These are phyloP conservation scores for Zaprionus tsacasi DNA, from an alignment of 1,140 invertebrate genomes.

Conservation along the genomic window DNA sequence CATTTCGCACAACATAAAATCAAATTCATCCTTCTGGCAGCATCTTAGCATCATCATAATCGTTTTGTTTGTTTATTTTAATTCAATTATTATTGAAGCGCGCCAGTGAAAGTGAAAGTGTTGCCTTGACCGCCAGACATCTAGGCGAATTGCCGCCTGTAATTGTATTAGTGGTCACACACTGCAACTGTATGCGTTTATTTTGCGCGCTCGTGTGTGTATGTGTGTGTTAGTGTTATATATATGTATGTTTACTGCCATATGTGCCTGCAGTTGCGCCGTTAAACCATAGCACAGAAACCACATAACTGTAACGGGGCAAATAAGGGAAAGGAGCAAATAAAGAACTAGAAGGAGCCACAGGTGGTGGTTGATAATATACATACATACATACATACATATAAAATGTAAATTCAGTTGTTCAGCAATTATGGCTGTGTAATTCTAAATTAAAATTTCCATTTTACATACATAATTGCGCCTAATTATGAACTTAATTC, in stretches of 20 bases:
- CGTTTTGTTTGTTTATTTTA: constrained; percentile 34
- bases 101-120: constrained; percentile 38
- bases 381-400: too few species aligned
- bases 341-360: constrained; percentile 5
- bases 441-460: not conserved
- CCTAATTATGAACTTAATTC: not conserved
- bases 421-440: not conserved
- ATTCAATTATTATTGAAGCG: constrained; percentile 41
- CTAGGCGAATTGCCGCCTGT: constrained; percentile 21
- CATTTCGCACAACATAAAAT: constrained; percentile 20
- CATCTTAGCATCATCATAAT: not conserved
- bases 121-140: constrained; percentile 43
- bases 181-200: not conserved
- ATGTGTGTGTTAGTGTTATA: constrained; percentile 18
- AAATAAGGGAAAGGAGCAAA: constrained; percentile 7
- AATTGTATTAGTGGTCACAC: constrained; percentile 28
- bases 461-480: not conserved
- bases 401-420: constrained; percentile 17
- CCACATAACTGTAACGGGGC: constrained; percentile 51
- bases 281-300: constrained; percentile 28
- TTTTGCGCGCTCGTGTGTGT: constrained; percentile 13
- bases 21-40: constrained; percentile 24
- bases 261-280: constrained; percentile 32
- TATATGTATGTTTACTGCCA: constrained; percentile 26
- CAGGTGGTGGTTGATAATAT: constrained; percentile 1